Evolutionary conservation across 2,113 vertebrate genomes (phyloP).

Genomic region (Cyphomyrus plagiostoma): DNA sequence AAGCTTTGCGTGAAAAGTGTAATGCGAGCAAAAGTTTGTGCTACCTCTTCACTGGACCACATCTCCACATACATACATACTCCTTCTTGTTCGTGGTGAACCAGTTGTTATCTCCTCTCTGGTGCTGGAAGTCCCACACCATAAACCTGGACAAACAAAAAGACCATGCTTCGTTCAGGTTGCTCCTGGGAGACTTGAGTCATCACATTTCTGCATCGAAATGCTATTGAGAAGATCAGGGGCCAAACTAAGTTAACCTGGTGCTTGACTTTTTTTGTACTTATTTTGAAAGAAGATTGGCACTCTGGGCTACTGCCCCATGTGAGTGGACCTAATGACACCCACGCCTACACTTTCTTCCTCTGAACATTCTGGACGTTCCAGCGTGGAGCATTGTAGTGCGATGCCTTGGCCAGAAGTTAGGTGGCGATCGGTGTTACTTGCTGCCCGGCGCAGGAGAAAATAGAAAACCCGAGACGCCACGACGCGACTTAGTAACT

Average conservation of each 20-base stretch:
- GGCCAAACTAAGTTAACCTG: too few relatives aligned
- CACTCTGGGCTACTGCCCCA: too few relatives aligned
- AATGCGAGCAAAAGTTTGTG: too few relatives aligned
- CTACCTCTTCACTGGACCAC: too few relatives aligned
- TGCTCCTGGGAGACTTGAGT: background rate
- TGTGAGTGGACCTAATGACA: too few relatives aligned
- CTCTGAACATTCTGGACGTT: slow-evolving; percentile 94
- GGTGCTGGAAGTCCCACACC: background rate
- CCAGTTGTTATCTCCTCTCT: background rate
- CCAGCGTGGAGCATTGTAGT: slow-evolving; percentile 94
- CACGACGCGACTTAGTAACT: slow-evolving; percentile 1
- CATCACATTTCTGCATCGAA: background rate
- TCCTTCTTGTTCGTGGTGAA: too few relatives aligned
- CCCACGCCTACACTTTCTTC: slow-evolving; percentile 81
- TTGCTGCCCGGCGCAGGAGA: slow-evolving; percentile 61
- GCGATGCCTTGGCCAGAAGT: slow-evolving; percentile 85
- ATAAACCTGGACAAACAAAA: background rate
- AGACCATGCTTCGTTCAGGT: background rate
- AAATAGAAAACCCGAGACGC: slow-evolving; percentile 9
- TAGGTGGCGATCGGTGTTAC: slow-evolving; percentile 95
- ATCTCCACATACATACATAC: background rate
- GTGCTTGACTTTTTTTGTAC: too few relatives aligned
- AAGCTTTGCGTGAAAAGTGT: too few relatives aligned
- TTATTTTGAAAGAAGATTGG: too few relatives aligned
- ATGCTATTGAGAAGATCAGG: too few relatives aligned